Percentiles rank a stretch among this genome's conserved stretches.
phyloP scores from a whole-genome alignment of 2,113 vertebrate genomes.

The Sorex fumeus region DNA sequence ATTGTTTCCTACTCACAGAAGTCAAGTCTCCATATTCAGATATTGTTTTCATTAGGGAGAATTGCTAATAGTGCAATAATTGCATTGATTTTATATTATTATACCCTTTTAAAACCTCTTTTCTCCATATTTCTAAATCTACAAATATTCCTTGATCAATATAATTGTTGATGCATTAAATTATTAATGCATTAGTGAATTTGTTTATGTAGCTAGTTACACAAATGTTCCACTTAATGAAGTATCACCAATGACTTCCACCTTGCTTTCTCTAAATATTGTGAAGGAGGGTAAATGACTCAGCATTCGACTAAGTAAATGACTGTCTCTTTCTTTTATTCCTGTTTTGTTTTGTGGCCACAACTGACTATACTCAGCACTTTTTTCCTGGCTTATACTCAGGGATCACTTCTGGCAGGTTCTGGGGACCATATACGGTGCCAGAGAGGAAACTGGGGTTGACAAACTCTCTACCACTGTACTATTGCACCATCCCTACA shows the following conservation, averaged over 20 bases:
- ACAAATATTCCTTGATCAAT: constrained; percentile 32
- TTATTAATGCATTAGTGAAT: constrained; percentile 20
- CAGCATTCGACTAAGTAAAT: too few species aligned
- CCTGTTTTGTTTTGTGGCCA: background rate
- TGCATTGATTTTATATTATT: background rate
- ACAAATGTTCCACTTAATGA: background rate
- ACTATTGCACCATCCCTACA: too few species aligned
- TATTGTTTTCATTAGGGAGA: background rate
- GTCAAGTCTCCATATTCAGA: constrained; percentile 49
- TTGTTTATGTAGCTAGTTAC: background rate
- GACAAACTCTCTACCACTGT: too few species aligned
- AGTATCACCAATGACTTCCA: background rate
- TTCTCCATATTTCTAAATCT: constrained; percentile 36
- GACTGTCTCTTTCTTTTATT: background rate
- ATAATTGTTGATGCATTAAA: background rate
- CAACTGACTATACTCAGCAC: too few species aligned
- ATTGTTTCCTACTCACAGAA: constrained; percentile 25
- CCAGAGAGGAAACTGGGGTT: too few species aligned
- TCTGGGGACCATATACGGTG: too few species aligned
- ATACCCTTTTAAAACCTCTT: constrained; percentile 39
- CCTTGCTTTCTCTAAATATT: background rate
- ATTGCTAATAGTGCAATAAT: background rate
- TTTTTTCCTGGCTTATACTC: too few species aligned
- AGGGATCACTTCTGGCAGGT: too few species aligned
- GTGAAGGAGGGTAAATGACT: background rate